These are phyloP conservation scores for Heterotis niloticus DNA, from an alignment of 2,113 vertebrate species.

Conservation along the genomic window DNA sequence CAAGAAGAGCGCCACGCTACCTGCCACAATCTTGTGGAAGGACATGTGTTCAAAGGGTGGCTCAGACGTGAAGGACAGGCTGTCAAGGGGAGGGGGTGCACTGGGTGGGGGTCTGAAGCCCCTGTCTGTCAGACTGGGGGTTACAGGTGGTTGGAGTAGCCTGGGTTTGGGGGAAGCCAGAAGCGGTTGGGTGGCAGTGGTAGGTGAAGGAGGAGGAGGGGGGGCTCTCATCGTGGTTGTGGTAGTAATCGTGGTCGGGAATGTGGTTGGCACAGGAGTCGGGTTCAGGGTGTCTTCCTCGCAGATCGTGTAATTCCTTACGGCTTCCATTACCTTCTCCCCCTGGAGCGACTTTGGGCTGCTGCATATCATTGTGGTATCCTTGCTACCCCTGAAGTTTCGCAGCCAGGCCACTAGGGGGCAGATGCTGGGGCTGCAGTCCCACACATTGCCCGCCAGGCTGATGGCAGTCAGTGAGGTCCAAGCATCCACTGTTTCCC, in stretches of 20 bases:
- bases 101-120: slow-evolving; percentile 22
- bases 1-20: slow-evolving; percentile 90
- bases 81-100: slow-evolving; percentile 51
- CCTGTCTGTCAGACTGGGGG: slow-evolving; percentile 54
- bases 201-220: slow-evolving; percentile 53
- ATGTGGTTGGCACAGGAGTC: slow-evolving; percentile 31
- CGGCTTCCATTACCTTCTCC: slow-evolving; percentile 79
- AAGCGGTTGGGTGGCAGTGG: slow-evolving; percentile 42
- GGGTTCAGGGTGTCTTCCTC: slow-evolving; percentile 47
- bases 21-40: slow-evolving; percentile 94
- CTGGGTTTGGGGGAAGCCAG: slow-evolving; percentile 63
- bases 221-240: slow-evolving; percentile 61
- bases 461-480: slow-evolving; percentile 84
- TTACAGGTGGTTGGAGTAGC: slow-evolving; percentile 60
- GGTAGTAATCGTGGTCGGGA: slow-evolving; percentile 34
- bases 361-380: slow-evolving; percentile 91
- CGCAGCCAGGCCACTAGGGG: slow-evolving; percentile 87
- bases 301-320: slow-evolving; percentile 81
- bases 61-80: slow-evolving; percentile 68
- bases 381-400: slow-evolving; percentile 82
- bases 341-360: slow-evolving; percentile 87
- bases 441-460: slow-evolving; percentile 90
- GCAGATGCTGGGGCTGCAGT: slow-evolving; percentile 87
- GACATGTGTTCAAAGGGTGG: slow-evolving; percentile 87
- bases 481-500: slow-evolving; percentile 85